Evolutionary conservation across 2,888 invertebrate genomes (phyloP).

Genomic region (Drosophila mulleri): DNA sequence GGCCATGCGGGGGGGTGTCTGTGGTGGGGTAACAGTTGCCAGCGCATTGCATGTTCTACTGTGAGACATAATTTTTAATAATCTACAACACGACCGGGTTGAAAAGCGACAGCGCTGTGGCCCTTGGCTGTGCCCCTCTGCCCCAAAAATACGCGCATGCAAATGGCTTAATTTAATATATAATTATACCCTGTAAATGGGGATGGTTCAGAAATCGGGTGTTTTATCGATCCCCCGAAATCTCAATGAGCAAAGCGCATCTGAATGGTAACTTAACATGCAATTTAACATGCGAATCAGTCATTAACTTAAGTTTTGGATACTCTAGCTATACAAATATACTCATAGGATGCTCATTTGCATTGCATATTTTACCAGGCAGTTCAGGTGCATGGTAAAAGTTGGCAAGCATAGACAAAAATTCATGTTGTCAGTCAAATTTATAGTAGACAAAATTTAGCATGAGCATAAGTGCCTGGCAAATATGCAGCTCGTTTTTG

Average conservation of each 20-base stretch:
- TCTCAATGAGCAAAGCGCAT: too few relatives aligned
- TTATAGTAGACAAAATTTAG: not conserved
- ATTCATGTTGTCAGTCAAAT: not conserved
- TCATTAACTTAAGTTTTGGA: not conserved
- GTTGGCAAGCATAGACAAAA: not conserved
- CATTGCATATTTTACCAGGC: not conserved
- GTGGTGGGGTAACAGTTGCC: conserved; percentile 7
- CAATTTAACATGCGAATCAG: not conserved
- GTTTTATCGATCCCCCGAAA: not conserved
- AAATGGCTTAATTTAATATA: conserved; percentile 78
- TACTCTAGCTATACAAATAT: not conserved
- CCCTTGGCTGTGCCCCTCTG: conserved; percentile 28
- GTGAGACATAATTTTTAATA: conserved; percentile 77
- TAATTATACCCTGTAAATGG: conserved; percentile 65
- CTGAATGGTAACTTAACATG: not conserved
- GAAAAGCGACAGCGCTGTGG: conserved; percentile 40
- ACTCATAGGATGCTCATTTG: too few relatives aligned
- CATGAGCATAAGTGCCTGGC: not conserved
- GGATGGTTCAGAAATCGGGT: not conserved
- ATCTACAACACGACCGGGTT: conserved; percentile 72
- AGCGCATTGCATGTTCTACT: conserved; percentile 71
- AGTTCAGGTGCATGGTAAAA: not conserved
- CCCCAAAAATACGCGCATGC: conserved; percentile 67
- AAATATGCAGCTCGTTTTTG: too few relatives aligned
- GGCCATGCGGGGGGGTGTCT: not conserved